Evolutionary conservation across 2,888 invertebrate genomes (phyloP).

Genomic region (Eilema griseolum): DNA sequence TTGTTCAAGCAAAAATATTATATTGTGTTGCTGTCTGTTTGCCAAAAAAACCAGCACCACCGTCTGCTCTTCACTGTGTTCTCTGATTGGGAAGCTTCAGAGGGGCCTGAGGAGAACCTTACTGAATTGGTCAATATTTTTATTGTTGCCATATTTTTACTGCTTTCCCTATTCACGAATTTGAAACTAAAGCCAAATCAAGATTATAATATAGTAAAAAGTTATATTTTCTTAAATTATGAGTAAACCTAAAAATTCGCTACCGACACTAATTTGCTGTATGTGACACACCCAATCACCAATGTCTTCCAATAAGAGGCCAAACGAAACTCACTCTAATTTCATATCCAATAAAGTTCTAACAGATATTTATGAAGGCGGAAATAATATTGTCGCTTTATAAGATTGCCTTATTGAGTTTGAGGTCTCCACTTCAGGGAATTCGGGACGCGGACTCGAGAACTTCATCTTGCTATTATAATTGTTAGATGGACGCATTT

Average conservation of each 20-base stretch:
- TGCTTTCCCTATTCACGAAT: too few species aligned
- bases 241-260: not conserved
- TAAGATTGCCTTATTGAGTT: constrained; percentile 58
- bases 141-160: too few species aligned
- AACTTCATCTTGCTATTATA: constrained; percentile 44
- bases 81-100: too few species aligned
- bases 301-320: constrained; percentile 12
- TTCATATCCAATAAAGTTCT: constrained; percentile 2
- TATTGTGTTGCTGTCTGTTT: too few species aligned
- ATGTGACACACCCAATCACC: constrained; percentile 35
- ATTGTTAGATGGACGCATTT: constrained; percentile 46
- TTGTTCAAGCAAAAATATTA: too few species aligned
- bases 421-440: constrained; percentile 58
- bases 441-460: constrained; percentile 55
- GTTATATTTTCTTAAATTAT: too few species aligned
- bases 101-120: too few species aligned
- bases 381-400: constrained; percentile 48
- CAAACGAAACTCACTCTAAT: constrained; percentile 31
- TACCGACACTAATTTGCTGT: constrained; percentile 36
- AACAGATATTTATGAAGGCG: not conserved
- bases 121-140: too few species aligned
- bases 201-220: too few species aligned
- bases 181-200: too few species aligned
- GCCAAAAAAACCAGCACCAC: too few species aligned
- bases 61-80: too few species aligned